These are phyloP conservation scores for Lasiommata megera DNA, from an alignment of 2,888 invertebrate species.

Conservation along the genomic window DNA sequence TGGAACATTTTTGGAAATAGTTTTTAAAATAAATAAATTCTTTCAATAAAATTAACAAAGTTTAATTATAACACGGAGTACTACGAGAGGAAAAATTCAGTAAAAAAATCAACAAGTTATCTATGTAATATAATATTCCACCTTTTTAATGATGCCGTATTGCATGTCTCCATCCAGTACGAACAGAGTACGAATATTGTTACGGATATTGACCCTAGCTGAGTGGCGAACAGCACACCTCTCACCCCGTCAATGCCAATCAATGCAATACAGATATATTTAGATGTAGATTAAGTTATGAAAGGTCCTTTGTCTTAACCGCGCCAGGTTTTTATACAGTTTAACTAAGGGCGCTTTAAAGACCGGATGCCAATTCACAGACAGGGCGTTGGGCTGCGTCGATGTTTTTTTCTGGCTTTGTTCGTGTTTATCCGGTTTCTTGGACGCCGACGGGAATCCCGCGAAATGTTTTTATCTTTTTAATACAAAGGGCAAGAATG, in stretches of 20 bases:
- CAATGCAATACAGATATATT: conserved; percentile 6
- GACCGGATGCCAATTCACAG: background rate
- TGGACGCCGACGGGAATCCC: background rate
- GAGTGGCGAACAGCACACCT: conserved; percentile 17
- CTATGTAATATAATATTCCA: no score
- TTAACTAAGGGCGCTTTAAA: background rate
- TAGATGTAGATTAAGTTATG: conserved; percentile 1
- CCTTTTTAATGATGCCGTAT: background rate
- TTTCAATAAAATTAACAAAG: background rate
- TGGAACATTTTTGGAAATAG: no score
- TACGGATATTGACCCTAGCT: conserved; percentile 54
- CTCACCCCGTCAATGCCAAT: conserved; percentile 27
- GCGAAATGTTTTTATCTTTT: background rate
- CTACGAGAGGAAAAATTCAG: background rate
- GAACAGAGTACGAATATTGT: conserved; percentile 33
- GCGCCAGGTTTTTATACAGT: background rate
- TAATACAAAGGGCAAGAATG: background rate
- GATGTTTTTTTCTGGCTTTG: background rate
- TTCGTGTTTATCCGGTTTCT: background rate
- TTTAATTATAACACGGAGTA: background rate
- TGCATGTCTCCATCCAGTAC: conserved; percentile 35
- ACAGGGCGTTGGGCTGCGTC: background rate
- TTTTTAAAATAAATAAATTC: no score
- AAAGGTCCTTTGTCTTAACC: conserved; percentile 7
- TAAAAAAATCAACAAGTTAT: background rate